Evolutionary conservation across 1,140 invertebrate genomes (phyloP), one percentile per base, ranked within the genome.

Genomic region (Drosophila ercepeae): DNA sequence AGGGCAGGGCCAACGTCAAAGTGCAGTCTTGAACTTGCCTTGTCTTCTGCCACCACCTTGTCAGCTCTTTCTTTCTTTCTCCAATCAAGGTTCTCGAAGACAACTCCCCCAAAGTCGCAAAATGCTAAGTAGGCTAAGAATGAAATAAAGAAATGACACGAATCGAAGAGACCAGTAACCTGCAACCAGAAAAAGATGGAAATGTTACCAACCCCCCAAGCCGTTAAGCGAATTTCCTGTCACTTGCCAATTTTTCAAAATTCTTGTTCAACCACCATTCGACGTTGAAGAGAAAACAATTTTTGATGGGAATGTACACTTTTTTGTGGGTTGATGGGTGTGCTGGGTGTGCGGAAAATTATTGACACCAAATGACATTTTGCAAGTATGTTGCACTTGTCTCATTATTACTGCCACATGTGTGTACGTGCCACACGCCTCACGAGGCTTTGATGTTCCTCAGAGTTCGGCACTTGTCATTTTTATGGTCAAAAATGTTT

Each of bases 361-460:
- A 82, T 83, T 86, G 82, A 81, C 81, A 78, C 64, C 57, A 74
- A 84, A 84, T 79, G 75, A 73, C 74, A 82, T 86, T 86, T 88
- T 86, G 82, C 82, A 86, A 86, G 82, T 88, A 86, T 86, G 83
- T 86, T 86, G 82, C 82, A 86, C 82, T 86, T 86, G 82, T 88
- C 82, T 88, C 82, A 86, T 86, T 86, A 86, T 86, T 67, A 67
- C 63, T 86, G 82, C 82, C 82, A 86, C 82, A 86, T 86, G 82
- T 79, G 75, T 88, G 64, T 88, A 86, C 82, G 81, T 86, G 81
- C 79, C 81, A 78, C 79, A 55, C 61, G 59, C 34, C 58, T 46
- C 16, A 29, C 52, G 23, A 32, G 34, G 49, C 74, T 77, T 84
- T 86, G 82, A 84, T 86, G 79, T 84, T 61, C 39, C 49, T 42